Evolutionary conservation across 2,113 vertebrate genomes (phyloP), one percentile per base, ranked within the genome.

Genomic region (Corynorhinus townsendii): DNA sequence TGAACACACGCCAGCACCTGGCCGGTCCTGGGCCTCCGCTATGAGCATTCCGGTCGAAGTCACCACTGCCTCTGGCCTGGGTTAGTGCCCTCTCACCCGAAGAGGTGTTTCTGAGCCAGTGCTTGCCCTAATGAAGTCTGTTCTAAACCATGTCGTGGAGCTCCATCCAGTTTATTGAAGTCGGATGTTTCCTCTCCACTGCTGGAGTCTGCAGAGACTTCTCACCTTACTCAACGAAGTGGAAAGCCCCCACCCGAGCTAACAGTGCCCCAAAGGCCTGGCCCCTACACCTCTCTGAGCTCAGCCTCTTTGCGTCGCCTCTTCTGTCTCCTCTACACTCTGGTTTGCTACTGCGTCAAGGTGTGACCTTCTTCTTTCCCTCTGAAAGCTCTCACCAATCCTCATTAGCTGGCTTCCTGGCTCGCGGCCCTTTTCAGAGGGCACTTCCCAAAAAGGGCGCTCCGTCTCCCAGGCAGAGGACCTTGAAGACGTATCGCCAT

Each of bases 201-300:
- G 24, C 11, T 47, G 3, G 82, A 20, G 54, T 35, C 9, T 4
- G 1, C 28, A 38, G 9, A 93, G 30, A 7, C 11, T 73, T 75
- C 59, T 14, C 45, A 11, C 26, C 16, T 71, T n/a, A 52, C 5
- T 79, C 45, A 81, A 10, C 5, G 5, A 72, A 24, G 12, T 33
- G 2, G 12, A 22, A 16, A 52, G 2, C 19, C 33, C 28, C 82
- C 73, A 56, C 7, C 14, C 56, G n/a, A 81, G 19, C 24, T 28
- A 35, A 6, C 0, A 1, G 11, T 71, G 20, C 8, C 33, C 14
- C 2, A 33, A 81, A 1, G 19, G 47, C 16, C 4, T 35, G 3
- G 8, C 0, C 38, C 19, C 28, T n/a, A 26, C 6, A 66, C 4
- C 7, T 79, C 11, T 49, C 45, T 14, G 38, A 28, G 47, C 49